These are phyloP conservation scores for Stercorarius parasiticus DNA, from an alignment of 2,113 vertebrate genomes.

Conservation along the genomic window DNA sequence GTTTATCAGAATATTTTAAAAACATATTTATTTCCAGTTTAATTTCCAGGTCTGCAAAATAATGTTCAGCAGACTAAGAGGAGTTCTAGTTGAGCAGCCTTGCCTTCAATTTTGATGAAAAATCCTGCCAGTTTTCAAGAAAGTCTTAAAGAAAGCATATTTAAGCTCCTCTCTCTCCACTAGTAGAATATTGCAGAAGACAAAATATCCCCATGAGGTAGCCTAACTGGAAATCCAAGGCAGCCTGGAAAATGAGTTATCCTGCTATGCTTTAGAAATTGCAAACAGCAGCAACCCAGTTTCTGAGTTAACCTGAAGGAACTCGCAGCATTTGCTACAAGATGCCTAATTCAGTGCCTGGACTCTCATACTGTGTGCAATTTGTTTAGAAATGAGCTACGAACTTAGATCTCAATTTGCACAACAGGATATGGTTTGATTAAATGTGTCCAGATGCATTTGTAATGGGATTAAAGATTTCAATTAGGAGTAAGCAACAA, in stretches of 20 bases:
- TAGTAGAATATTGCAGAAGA: constrained; percentile 20
- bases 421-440: constrained; percentile 46
- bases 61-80: neutral
- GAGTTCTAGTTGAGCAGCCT: neutral
- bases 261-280: constrained; percentile 46
- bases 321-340: neutral
- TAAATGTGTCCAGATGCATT: constrained; percentile 42
- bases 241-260: constrained; percentile 30
- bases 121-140: neutral
- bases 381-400: constrained; percentile 39
- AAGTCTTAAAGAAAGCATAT: constrained; percentile 5
- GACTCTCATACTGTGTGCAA: constrained; percentile 3
- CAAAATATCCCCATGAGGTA: constrained; percentile 18
- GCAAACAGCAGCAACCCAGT: constrained; percentile 17
- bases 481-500: constrained; percentile 27
- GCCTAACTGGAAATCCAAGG: constrained; percentile 21
- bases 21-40: neutral
- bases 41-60: constrained; percentile 12
- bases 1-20: neutral
- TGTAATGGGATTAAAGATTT: constrained; percentile 62
- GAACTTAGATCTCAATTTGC: constrained; percentile 52
- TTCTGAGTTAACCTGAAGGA: constrained; percentile 44
- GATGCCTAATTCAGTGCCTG: neutral
- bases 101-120: neutral
- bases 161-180: neutral